A percentile compares a stretch with the other conserved stretches of the same genome.
Conservation (phyloP, 2,113 vertebrate species). For the Typhlomys cinereus region DNA sequence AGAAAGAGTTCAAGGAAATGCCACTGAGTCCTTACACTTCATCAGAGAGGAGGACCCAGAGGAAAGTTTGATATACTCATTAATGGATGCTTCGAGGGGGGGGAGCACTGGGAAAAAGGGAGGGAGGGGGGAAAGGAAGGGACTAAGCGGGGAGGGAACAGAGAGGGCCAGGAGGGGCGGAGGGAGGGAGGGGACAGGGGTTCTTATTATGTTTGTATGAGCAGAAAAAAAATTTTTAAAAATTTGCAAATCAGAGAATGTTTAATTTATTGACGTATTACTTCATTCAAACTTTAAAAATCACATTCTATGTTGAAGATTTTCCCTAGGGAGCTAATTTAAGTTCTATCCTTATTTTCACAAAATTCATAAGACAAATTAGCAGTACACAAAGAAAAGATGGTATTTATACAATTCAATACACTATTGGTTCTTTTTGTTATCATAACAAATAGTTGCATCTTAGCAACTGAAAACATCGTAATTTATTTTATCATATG, state of each 20-base stretch:
- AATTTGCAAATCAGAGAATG: neutral
- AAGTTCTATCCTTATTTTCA: slow-evolving; percentile 7
- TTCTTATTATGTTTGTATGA: no score
- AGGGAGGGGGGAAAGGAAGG: no score
- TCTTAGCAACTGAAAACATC: neutral
- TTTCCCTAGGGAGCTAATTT: neutral
- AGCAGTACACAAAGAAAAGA: neutral
- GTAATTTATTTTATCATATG: neutral
- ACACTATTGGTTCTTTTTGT: neutral
- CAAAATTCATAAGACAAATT: slow-evolving; percentile 26
- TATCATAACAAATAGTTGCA: neutral
- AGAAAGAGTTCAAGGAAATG: no score
- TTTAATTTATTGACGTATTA: neutral
- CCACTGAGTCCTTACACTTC: no score
- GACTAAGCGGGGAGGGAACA: no score
- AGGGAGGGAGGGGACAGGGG: no score
- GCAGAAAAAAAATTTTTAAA: no score
- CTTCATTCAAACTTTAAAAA: slow-evolving; percentile 29
- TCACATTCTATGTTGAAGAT: neutral
- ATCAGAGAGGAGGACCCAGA: no score
- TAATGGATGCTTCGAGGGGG: no score
- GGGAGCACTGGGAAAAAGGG: no score
- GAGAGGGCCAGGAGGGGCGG: no score
- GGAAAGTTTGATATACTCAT: no score
- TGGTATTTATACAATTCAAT: neutral